Evolutionary conservation across 2,888 invertebrate genomes (phyloP), one percentile per base, ranked within the genome.

Genomic region (Lasioglossum leucozonium): DNA sequence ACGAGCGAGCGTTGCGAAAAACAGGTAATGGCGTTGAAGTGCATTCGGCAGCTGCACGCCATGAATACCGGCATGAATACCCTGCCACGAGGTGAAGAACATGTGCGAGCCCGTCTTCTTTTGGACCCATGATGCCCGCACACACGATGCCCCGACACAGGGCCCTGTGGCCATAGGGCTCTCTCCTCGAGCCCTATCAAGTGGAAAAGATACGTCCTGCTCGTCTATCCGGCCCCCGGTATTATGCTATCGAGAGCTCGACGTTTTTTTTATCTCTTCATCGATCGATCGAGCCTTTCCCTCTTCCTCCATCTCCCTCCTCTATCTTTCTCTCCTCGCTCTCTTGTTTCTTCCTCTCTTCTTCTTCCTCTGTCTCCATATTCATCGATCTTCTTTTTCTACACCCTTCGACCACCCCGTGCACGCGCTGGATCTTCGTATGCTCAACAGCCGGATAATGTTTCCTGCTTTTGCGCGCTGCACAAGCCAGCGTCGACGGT

Each of bases 21-120:
- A 90, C 88, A 92, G 91, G 92, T 93, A 93, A 93, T 92, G 91
- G 91, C 89, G 92, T 91, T 91, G 91, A 92, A 92, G 93, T 90
- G 90, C 92, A 90, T 92, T 92, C 90, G 90, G 92, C 93, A 93
- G 93, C 93, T 93, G 93, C 93, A 88, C 84, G 88, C 91, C 77
- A 89, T 91, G 90, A 90, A 90, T 90, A 89, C 87, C 89, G 87
- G 88, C 89, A 89, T 91, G 91, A 92, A 92, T 92, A 90, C 91
- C 91, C 91, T 88, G 85, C 87, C 65, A 87, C 89, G 90, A 87
- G 90, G 82, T 85, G 84, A 85, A 79, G 89, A 90, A 91, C 90
- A 90, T 90, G 91, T 90, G 92, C 91, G 89, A 88, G 86, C 84
- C 88, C 90, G 89, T 90, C 90, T 90, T 85, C 90, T 89, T 81